A percentile compares a stretch with the other conserved stretches of the same genome.
phyloP scores from a whole-genome alignment of 2,888 invertebrate species.

The Trichopoda pennipes region DNA sequence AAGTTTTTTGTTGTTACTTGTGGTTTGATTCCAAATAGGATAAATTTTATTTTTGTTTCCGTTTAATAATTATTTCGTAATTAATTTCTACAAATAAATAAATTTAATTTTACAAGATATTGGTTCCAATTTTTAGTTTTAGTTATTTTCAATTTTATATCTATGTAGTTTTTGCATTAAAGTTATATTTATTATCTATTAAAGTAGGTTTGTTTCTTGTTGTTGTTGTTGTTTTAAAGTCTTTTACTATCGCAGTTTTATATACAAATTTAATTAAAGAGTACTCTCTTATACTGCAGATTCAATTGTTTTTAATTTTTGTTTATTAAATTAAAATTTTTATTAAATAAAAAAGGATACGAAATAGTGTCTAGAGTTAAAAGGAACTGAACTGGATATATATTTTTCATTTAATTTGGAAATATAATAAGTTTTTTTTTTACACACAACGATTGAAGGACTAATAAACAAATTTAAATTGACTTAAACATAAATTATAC shows the following conservation, averaged over 20 bases:
- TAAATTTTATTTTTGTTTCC: neutral
- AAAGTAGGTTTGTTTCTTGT: constrained; percentile 17
- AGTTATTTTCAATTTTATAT: constrained; percentile 7
- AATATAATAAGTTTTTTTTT: constrained; percentile 8
- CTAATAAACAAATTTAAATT: neutral
- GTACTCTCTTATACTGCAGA: constrained; percentile 6
- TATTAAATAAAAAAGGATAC: constrained; percentile 26
- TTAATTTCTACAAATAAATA: neutral
- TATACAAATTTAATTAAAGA: constrained; percentile 15
- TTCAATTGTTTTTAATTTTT: neutral
- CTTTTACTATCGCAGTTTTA: constrained; percentile 40
- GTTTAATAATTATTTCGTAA: neutral
- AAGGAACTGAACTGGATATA: constrained; percentile 54
- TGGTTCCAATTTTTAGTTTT: constrained; percentile 43
- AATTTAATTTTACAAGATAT: constrained; percentile 22
- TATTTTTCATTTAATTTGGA: neutral
- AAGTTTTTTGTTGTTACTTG: too few relatives aligned
- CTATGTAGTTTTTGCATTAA: neutral
- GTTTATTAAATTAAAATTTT: constrained; percentile 26
- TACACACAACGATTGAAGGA: constrained; percentile 27
- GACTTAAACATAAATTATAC: too few relatives aligned
- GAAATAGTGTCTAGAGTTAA: constrained; percentile 47
- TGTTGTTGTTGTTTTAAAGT: constrained; percentile 27
- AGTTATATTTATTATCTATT: constrained; percentile 4
- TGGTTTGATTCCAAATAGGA: neutral